Evolutionary conservation across 2,888 invertebrate species (phyloP).

Genomic region (Nephrotoma appendiculata): DNA sequence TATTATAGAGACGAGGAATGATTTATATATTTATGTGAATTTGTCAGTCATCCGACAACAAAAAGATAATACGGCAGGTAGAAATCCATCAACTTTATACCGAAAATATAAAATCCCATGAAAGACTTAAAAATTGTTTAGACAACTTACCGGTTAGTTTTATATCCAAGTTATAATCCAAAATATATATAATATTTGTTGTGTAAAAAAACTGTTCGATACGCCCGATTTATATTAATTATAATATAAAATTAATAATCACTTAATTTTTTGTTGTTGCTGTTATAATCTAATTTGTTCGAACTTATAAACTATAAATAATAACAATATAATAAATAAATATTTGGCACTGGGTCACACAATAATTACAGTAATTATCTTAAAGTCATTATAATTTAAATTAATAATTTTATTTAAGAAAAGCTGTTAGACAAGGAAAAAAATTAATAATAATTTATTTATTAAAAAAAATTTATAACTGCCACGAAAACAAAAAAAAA

Average conservation of each 20-base stretch:
- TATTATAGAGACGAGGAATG: not conserved
- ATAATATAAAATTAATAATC: not conserved
- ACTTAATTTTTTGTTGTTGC: not conserved
- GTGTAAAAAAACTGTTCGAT: not conserved
- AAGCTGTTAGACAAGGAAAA: not conserved
- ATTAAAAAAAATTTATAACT: not conserved
- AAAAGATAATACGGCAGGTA: not conserved
- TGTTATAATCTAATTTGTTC: not conserved
- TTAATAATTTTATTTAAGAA: not conserved
- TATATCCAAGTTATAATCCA: not conserved
- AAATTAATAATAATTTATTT: not conserved
- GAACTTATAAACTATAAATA: not conserved
- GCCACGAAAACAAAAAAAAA: conserved; percentile 1
- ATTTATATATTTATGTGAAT: not conserved
- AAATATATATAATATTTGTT: not conserved
- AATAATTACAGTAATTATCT: not conserved
- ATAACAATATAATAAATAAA: not conserved
- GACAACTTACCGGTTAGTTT: not conserved
- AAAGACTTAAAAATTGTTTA: not conserved
- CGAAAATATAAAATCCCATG: not conserved
- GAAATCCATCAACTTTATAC: not conserved
- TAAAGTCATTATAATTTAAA: not conserved
- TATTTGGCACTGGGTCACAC: conserved; percentile 2
- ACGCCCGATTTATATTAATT: not conserved
- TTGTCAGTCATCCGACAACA: not conserved